Base-by-base conservation (phyloP, 2,113 vertebrate species). In the Enhydra lutris region DNA sequence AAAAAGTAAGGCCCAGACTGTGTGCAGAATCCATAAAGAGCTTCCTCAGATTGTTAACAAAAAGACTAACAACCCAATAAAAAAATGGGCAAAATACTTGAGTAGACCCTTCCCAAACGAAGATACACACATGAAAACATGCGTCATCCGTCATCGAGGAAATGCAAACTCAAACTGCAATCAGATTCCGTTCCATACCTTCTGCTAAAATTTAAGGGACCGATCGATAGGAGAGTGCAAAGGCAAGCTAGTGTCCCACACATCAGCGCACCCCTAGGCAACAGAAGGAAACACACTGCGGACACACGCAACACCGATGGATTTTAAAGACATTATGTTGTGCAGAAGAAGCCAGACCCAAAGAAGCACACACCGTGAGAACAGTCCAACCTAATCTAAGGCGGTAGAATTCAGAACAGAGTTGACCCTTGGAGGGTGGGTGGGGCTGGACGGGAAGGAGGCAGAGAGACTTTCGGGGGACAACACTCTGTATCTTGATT, bases 341-440 rank as follows among this genome's bases (percentile, higher is more conserved):
- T 85, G 17, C 47, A 12, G 36, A 74, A 80, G 52, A 61, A 74
- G 9, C 6, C 34, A 80, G 39, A 17, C 23, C 23, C 57, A 21
- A 45, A 61, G 18, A 52, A 36, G 11, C 6, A 6, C 3, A 6
- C 3, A 14, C 26, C 4, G 0, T 5, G 80, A 74, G 34, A 36
- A 86, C 11, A 63, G 42, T 24, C 20, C 36, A 34, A 86, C 39
- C 20, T 3, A 24, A 18, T 78, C 73, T 29, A 2, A 6, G 10
- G 31, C 24, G 34, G 26, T 3, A 52, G 67, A 78, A 36, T 18
- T 90, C 50, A 78, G 47, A 76, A 34, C 55, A 52, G 65, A 81
- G 14, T n/a, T 80, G 0, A 7, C 39, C 39, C 36, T 1, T 14
- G 39, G 55, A 67, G 2, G 6, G 2, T 1, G 24, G 6, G 9